These are phyloP conservation scores for Lutjanus argentimaculatus DNA, from an alignment of 2,797 vertebrate genomes.

Conservation along the genomic window DNA sequence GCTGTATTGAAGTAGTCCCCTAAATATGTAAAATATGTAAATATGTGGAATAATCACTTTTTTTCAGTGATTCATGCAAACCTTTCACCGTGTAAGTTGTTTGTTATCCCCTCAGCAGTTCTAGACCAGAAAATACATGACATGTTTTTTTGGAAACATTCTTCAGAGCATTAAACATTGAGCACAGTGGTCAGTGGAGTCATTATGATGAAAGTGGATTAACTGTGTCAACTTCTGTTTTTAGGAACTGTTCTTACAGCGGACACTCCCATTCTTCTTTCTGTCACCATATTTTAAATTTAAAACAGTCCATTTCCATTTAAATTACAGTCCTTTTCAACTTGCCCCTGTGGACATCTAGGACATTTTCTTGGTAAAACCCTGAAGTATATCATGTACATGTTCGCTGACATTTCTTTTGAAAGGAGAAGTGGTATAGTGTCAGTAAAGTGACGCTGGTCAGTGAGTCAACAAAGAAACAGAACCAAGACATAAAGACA, in stretches of 20 bases:
- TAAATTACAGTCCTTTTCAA: not conserved
- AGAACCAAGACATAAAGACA: constrained; percentile 19
- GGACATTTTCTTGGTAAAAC: not conserved
- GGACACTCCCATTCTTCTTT: not conserved
- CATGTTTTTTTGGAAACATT: not conserved
- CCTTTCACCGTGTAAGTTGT: not conserved
- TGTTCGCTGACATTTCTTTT: not conserved
- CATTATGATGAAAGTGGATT: not conserved
- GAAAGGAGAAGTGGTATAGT: constrained; percentile 54
- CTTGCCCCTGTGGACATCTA: not conserved
- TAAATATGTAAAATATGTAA: too few species aligned
- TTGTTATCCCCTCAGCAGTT: not conserved
- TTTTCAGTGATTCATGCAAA: not conserved
- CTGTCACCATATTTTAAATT: not conserved
- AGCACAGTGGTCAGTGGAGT: not conserved
- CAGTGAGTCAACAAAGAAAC: constrained; percentile 30
- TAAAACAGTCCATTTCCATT: not conserved
- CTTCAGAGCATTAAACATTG: not conserved
- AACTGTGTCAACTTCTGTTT: not conserved
- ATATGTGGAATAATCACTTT: not conserved
- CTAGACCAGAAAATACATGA: not conserved
- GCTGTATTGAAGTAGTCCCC: too few species aligned
- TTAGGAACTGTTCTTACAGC: not conserved
- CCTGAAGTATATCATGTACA: not conserved
- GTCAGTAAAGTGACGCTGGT: not conserved